These are phyloP conservation scores for Nephrocerus scutellatus DNA, from an alignment of 2,888 invertebrate genomes.

Conservation along the genomic window DNA sequence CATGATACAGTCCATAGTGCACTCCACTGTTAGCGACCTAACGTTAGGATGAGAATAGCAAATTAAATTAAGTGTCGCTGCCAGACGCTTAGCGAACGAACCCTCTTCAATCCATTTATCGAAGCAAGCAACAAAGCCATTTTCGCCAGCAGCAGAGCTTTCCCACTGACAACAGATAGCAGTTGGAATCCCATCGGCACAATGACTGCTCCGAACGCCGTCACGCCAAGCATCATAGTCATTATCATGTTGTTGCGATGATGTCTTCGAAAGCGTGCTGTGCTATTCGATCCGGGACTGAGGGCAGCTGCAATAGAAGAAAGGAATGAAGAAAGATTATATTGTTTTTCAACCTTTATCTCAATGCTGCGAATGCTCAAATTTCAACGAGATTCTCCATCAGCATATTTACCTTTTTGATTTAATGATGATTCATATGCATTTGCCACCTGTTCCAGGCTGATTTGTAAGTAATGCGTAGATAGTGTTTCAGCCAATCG, in stretches of 20 bases:
- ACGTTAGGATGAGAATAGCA: constrained; percentile 49
- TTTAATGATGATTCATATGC: constrained; percentile 23
- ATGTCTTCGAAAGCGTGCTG: constrained; percentile 51
- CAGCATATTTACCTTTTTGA: constrained; percentile 14
- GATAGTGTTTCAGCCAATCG: constrained; percentile 54
- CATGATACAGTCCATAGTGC: constrained; percentile 68
- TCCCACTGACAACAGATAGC: constrained; percentile 72
- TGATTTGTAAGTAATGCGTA: constrained; percentile 62
- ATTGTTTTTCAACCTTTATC: too few species aligned
- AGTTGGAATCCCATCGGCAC: constrained; percentile 81
- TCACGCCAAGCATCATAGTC: constrained; percentile 70
- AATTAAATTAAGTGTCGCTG: constrained; percentile 34
- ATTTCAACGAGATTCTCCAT: too few species aligned
- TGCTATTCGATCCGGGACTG: too few species aligned
- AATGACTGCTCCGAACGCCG: constrained; percentile 68
- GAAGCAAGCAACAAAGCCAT: constrained; percentile 73
- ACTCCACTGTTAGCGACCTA: constrained; percentile 65
- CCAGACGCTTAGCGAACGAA: constrained; percentile 42
- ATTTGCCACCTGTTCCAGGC: constrained; percentile 47
- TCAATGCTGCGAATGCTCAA: too few species aligned
- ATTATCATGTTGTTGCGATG: constrained; percentile 64
- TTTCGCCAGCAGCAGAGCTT: constrained; percentile 71
- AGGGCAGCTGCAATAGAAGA: too few species aligned
- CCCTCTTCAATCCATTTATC: constrained; percentile 72
- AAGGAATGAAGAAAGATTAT: too few species aligned